A percentile compares a stretch with the other conserved stretches of the same genome.
phyloP scores from a whole-genome alignment of 1,140 invertebrate species.

The Drosophila pandora region DNA sequence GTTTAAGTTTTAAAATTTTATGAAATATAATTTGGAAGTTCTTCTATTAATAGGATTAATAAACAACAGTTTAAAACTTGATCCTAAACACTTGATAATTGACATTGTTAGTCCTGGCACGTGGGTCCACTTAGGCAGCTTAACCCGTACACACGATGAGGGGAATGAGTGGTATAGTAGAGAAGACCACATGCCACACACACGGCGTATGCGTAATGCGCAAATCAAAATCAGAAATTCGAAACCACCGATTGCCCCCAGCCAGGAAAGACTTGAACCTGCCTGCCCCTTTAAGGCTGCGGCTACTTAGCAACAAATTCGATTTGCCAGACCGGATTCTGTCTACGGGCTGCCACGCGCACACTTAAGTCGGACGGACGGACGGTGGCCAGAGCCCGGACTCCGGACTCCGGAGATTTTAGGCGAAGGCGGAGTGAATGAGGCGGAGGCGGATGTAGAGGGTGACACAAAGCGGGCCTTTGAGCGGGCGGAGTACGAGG shows the following conservation, averaged over 20 bases:
- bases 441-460: not conserved
- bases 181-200: constrained; percentile 39
- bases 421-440: not conserved
- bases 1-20: too few relatives aligned
- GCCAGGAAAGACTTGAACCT: not conserved
- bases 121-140: constrained; percentile 11
- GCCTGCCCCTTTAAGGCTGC: constrained; percentile 33
- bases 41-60: too few relatives aligned
- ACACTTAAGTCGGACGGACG: constrained; percentile 61
- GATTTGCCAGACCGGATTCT: constrained; percentile 62
- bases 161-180: constrained; percentile 3
- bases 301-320: constrained; percentile 81
- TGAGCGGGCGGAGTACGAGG: constrained; percentile 36
- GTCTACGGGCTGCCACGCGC: constrained; percentile 73
- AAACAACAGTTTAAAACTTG: too few relatives aligned
- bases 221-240: constrained; percentile 80
- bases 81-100: not conserved
- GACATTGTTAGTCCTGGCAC: not conserved
- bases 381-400: not conserved
- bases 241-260: constrained; percentile 33
- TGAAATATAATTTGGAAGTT: not conserved
- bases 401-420: not conserved
- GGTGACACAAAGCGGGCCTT: constrained; percentile 71
- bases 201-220: constrained; percentile 74
- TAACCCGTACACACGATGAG: constrained; percentile 18